Evolutionary conservation across 2,113 vertebrate genomes (phyloP).

Genomic region (Nyctereutes procyonoides): DNA sequence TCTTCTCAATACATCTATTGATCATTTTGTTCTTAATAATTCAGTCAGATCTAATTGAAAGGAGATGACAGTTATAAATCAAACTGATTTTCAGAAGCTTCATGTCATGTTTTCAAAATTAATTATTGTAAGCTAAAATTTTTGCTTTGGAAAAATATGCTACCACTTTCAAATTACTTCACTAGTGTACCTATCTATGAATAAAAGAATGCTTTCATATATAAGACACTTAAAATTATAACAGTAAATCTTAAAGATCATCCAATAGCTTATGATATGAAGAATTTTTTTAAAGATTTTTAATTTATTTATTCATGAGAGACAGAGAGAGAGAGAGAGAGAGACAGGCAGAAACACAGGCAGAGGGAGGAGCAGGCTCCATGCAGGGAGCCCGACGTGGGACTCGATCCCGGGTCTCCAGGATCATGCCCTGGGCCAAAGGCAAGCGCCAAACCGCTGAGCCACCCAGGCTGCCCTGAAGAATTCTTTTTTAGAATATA

Average conservation of each 20-base stretch:
- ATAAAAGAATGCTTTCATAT: conserved; percentile 46
- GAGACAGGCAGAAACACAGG: too few species aligned
- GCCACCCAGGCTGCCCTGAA: too few species aligned
- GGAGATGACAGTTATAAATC: neutral
- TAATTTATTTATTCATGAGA: too few species aligned
- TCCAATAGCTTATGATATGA: conserved; percentile 34
- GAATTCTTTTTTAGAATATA: neutral
- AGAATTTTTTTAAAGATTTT: neutral
- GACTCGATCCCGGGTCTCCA: too few species aligned
- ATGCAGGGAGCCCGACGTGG: too few species aligned
- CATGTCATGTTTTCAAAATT: neutral
- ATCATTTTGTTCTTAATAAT: conserved; percentile 19
- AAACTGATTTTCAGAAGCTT: neutral
- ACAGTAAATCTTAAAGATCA: conserved; percentile 47
- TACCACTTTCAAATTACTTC: neutral
- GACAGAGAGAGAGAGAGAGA: too few species aligned
- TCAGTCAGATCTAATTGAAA: neutral
- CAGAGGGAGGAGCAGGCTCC: too few species aligned
- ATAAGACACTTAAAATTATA: conserved; percentile 58
- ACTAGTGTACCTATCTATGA: neutral
- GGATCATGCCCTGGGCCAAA: too few species aligned
- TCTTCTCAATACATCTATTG: neutral
- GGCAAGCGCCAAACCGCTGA: too few species aligned
- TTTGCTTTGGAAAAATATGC: neutral
- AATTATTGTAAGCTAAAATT: neutral